phyloP scores from a whole-genome alignment of 1,140 invertebrate genomes.

The Idris sp. region DNA sequence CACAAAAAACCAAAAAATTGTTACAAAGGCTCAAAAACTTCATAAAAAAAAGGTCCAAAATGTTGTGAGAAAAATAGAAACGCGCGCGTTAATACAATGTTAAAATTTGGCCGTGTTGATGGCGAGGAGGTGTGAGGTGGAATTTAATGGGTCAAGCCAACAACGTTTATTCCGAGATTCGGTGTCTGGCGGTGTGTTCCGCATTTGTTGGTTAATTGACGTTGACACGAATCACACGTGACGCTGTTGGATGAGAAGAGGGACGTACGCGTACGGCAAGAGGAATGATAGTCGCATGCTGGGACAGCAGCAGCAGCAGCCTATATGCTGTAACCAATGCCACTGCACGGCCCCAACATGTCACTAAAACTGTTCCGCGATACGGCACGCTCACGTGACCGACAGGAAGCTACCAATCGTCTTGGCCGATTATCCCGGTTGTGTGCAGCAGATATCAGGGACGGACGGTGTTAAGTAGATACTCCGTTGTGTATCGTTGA shows the following conservation, averaged over 20 bases:
- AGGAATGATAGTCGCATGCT: conserved; percentile 56
- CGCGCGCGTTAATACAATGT: too few species aligned
- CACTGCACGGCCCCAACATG: conserved; percentile 63
- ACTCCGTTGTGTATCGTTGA: conserved; percentile 57
- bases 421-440: conserved; percentile 76
- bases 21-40: too few species aligned
- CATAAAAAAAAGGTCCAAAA: too few species aligned
- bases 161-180: conserved; percentile 60
- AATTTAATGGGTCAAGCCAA: conserved; percentile 52
- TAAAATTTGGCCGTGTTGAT: conserved; percentile 55
- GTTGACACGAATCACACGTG: conserved; percentile 67
- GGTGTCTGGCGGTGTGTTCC: conserved; percentile 62
- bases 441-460: conserved; percentile 69
- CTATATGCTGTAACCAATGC: conserved; percentile 69
- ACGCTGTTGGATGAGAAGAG: conserved; percentile 59
- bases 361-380: conserved; percentile 63
- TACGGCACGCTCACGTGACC: conserved; percentile 73
- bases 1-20: too few species aligned
- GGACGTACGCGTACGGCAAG: conserved; percentile 45
- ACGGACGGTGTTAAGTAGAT: conserved; percentile 77
- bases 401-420: conserved; percentile 78
- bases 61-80: too few species aligned
- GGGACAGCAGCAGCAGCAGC: too few species aligned
- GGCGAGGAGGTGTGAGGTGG: conserved; percentile 34
- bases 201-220: conserved; percentile 66